Evolutionary conservation across 2,797 vertebrate species (phyloP).

Genomic region (Oreortyx pictus): DNA sequence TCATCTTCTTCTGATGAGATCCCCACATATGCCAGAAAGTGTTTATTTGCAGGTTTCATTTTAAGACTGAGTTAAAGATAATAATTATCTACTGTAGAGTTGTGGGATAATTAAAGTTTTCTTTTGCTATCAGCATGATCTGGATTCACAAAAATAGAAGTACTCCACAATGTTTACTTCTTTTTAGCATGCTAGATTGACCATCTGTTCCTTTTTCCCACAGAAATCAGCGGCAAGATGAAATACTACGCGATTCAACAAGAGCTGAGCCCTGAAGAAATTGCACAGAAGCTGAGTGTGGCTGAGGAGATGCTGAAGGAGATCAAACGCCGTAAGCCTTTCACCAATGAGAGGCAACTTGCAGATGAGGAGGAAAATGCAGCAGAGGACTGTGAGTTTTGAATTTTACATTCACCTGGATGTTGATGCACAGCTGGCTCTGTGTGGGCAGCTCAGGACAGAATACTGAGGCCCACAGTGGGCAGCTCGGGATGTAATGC

Average conservation of each 20-base stretch:
- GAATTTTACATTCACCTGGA: neutral
- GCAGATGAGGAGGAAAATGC: slow-evolving; percentile 83
- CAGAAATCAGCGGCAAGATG: slow-evolving; percentile 92
- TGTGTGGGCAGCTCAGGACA: neutral
- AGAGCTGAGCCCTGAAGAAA: slow-evolving; percentile 85
- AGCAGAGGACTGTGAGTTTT: slow-evolving; percentile 86
- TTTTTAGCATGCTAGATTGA: neutral
- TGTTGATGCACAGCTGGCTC: neutral
- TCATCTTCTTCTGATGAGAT: neutral
- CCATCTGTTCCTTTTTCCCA: slow-evolving; percentile 27
- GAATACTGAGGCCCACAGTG: accelerated
- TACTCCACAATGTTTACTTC: neutral
- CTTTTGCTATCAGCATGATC: neutral
- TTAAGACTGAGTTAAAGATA: neutral
- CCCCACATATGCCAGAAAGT: neutral
- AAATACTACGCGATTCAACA: slow-evolving; percentile 87
- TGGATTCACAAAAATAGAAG: slow-evolving; percentile 16
- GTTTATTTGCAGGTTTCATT: slow-evolving; percentile 2
- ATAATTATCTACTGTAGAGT: neutral
- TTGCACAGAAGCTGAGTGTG: slow-evolving; percentile 74
- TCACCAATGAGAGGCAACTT: slow-evolving; percentile 81
- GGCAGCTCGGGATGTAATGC: neutral
- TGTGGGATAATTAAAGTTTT: neutral
- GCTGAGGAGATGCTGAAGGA: slow-evolving; percentile 85
- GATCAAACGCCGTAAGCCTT: slow-evolving; percentile 83